Evolutionary conservation across 1,140 invertebrate genomes (phyloP).

Genomic region (Bombus sibiricus): DNA sequence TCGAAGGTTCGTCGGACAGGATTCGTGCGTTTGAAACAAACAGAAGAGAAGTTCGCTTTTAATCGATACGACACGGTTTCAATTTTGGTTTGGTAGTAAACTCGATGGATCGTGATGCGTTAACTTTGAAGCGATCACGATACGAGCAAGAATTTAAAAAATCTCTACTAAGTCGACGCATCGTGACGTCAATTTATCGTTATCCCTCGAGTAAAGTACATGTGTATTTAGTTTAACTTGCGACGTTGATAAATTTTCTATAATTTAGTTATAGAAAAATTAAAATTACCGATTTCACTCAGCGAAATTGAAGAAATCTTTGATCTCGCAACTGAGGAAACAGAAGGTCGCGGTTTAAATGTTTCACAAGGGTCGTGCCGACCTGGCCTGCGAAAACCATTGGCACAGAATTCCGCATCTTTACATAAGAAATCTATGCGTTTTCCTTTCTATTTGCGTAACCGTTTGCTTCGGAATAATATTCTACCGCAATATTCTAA

Average conservation of each 20-base stretch:
- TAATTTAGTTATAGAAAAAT: neutral
- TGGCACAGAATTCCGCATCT: neutral
- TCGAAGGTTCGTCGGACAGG: neutral
- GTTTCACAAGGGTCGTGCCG: slow-evolving; percentile 23
- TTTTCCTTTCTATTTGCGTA: slow-evolving; percentile 23
- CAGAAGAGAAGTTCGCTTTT: neutral
- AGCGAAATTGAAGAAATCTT: slow-evolving; percentile 53
- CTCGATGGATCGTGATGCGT: neutral
- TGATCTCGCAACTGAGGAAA: slow-evolving; percentile 13
- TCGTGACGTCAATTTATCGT: neutral
- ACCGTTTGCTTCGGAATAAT: slow-evolving; percentile 28
- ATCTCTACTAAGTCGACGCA: too few species aligned
- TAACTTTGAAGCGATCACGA: neutral
- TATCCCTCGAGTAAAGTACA: too few species aligned
- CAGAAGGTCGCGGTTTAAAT: slow-evolving; percentile 2
- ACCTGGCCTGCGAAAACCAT: neutral
- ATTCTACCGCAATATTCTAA: neutral
- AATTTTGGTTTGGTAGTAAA: neutral
- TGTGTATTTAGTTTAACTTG: too few species aligned
- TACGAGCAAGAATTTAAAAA: neutral
- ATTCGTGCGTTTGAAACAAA: neutral
- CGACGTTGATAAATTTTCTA: neutral
- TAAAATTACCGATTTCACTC: slow-evolving; percentile 43
- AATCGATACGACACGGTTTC: neutral
- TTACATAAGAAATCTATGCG: neutral